Conservation (phyloP, 2,888 invertebrate species). For the Andrena hattorfiana region DNA sequence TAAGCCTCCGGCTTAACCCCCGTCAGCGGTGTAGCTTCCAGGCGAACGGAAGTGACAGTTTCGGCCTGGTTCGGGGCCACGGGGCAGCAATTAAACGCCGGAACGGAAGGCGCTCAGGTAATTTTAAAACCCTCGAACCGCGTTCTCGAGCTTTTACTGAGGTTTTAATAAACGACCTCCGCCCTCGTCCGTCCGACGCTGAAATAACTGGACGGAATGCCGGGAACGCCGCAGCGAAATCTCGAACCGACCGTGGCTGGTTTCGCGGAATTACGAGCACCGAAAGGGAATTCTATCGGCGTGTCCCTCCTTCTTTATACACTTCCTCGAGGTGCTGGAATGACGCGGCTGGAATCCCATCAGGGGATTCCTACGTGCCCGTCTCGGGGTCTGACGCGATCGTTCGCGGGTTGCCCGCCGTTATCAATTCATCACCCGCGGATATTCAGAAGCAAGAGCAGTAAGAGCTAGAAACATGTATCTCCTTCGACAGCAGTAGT, state of each 20-base stretch:
- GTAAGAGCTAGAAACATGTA: too few relatives aligned
- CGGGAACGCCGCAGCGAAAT: slow-evolving; percentile 38
- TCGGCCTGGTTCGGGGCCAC: not conserved
- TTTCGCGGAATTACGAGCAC: slow-evolving; percentile 21
- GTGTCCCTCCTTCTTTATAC: slow-evolving; percentile 14
- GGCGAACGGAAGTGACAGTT: not conserved
- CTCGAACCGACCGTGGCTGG: not conserved
- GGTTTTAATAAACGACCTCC: slow-evolving; percentile 30
- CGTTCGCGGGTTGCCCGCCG: not conserved
- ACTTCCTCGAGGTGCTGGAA: slow-evolving; percentile 3
- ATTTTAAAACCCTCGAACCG: not conserved
- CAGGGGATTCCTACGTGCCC: slow-evolving; percentile 10
- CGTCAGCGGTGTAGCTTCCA: too few relatives aligned
- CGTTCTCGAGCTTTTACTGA: not conserved
- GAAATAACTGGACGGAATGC: slow-evolving; percentile 33
- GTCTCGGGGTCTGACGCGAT: not conserved
- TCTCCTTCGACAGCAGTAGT: too few relatives aligned
- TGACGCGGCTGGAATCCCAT: slow-evolving; percentile 31
- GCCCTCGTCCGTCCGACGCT: not conserved
- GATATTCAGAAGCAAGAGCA: not conserved
- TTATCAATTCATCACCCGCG: not conserved
- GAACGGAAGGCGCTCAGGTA: not conserved
- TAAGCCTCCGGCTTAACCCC: too few relatives aligned
- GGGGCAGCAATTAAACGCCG: not conserved
- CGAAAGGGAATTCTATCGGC: slow-evolving; percentile 36